These are phyloP conservation scores for Macrophya alboannulata DNA, from an alignment of 2,888 invertebrate genomes.

Conservation along the genomic window DNA sequence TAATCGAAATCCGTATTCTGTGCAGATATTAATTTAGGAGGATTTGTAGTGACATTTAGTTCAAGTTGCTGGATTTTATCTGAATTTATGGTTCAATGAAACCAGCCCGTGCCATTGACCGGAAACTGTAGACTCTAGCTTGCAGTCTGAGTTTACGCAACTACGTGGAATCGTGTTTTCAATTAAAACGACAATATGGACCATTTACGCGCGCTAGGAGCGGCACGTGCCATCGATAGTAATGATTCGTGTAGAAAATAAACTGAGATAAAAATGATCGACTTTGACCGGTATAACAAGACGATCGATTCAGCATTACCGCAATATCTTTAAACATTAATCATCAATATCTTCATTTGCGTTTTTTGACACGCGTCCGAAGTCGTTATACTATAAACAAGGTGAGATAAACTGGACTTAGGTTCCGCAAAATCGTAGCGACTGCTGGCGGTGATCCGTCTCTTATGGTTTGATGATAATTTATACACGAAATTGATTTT, in stretches of 20 bases:
- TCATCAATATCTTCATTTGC: neutral
- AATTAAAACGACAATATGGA: neutral
- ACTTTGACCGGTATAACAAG: neutral
- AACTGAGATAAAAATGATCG: neutral
- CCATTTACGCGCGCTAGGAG: neutral
- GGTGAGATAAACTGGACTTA: neutral
- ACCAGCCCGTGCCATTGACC: neutral
- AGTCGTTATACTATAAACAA: neutral
- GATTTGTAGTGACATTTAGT: neutral
- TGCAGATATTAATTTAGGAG: neutral
- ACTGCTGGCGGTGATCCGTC: neutral
- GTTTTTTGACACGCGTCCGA: neutral
- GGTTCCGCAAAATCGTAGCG: neutral
- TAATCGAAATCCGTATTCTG: neutral
- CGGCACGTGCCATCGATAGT: slow-evolving; percentile 1
- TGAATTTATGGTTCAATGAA: slow-evolving; percentile 7
- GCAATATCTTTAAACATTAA: neutral
- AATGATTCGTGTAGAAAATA: neutral
- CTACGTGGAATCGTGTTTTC: neutral
- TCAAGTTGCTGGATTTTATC: neutral
- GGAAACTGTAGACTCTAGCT: neutral
- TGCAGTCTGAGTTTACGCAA: neutral
- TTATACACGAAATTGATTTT: neutral
- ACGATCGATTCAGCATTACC: neutral
- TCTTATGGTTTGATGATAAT: neutral